Evolutionary conservation across 2,113 vertebrate genomes (phyloP).

Genomic region (Microcebus jonahi): DNA sequence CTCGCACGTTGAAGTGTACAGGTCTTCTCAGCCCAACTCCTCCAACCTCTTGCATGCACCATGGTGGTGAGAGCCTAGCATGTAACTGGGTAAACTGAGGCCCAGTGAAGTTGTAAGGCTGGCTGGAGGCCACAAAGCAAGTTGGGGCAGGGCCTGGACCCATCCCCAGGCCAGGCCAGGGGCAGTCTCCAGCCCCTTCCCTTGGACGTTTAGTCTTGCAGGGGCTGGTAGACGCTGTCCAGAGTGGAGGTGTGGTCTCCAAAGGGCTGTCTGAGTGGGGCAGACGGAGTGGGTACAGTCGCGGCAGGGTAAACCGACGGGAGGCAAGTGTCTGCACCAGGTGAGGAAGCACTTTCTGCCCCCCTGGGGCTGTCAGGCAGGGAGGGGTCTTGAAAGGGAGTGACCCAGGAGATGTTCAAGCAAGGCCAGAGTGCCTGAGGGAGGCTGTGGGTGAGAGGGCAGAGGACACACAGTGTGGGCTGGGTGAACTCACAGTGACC

Average conservation of each 20-base stretch:
- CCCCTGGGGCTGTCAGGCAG: neutral
- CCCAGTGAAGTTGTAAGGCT: neutral
- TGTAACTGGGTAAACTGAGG: neutral
- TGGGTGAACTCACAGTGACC: neutral
- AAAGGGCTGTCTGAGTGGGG: neutral
- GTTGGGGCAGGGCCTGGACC: neutral
- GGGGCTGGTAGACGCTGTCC: neutral
- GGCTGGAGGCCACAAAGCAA: neutral
- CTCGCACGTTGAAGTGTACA: neutral
- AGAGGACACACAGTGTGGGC: neutral
- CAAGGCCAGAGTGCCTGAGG: neutral
- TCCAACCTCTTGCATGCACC: neutral
- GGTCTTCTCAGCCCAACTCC: neutral
- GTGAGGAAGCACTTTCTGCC: neutral
- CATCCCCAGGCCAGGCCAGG: neutral
- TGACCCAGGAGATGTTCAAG: neutral
- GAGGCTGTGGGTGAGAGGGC: neutral
- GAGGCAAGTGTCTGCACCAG: neutral
- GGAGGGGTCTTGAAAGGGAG: neutral
- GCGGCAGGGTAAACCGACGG: neutral
- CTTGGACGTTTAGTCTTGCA: neutral
- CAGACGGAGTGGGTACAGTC: fast-evolving
- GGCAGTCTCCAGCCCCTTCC: neutral
- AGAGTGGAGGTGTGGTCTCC: neutral
- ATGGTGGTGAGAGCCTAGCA: neutral